Base-by-base conservation (phyloP, 2,797 vertebrate genomes). In the Paramormyrops hopkinsi region DNA sequence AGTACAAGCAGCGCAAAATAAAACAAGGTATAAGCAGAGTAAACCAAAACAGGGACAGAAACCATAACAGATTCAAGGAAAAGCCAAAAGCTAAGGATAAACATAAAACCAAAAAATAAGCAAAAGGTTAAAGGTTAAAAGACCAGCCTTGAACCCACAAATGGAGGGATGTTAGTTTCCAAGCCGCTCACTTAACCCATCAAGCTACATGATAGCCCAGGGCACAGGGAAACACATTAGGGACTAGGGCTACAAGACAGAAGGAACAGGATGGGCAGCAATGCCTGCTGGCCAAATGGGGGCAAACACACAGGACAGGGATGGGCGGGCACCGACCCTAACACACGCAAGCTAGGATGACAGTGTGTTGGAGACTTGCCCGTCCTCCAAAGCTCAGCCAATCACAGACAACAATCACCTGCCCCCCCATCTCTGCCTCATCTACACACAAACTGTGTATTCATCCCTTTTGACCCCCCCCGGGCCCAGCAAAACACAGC, bases 401-500 rank as follows among this genome's bases (percentile, higher is more conserved):
- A 54, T 54, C 17, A 19, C 14, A 54, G 19, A n/a, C 19, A n/a
- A n/a, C 19, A 56, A 56, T 56, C 17, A n/a, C 53, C 53, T 54
- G 50, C 41, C 41, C 41, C 41, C 41, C 50, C 50, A 54, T 19
- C 53, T 54, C 53, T 69, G 62, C 22, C 2, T 69, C 11, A 69
- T 33, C 62, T 33, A 69, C 29, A 33, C 62, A 33, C 22, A 69
- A 14, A 25, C 29, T 22, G 1, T 33, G 9, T 29, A 62, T 62
- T 62, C 22, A 62, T 62, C 59, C 22, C 22, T 25, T 62, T 62
- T 62, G 56, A 59, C 90, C 88, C 90, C 79, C 41, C 44, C 11
- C 5, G 0, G 17, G 79, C 62, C 62, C 9, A 33, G 25, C 62
- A 69, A 29, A 33, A 69, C 62, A 69, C 62, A 29, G 25, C 62